Percentiles rank a stretch among this genome's conserved stretches.
These are phyloP conservation scores for Zaprionus ghesquierei DNA, from an alignment of 1,140 invertebrate genomes.

Conservation along the genomic window DNA sequence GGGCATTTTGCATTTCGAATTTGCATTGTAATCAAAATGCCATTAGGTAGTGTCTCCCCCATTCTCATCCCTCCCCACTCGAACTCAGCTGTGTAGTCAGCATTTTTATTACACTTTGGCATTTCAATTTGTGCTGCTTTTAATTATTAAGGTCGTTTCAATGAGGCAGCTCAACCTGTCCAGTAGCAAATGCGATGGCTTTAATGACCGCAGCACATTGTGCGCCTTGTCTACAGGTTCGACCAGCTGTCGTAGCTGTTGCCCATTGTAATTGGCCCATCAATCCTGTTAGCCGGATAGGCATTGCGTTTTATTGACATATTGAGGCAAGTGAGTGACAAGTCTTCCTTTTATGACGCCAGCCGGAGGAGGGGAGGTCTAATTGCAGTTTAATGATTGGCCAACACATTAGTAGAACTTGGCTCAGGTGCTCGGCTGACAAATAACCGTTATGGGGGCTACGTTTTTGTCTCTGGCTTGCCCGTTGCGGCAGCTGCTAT, in stretches of 20 bases:
- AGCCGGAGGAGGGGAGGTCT: neutral
- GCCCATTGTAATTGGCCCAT: constrained; percentile 39
- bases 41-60: constrained; percentile 48
- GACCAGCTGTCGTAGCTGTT: neutral
- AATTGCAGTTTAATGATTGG: constrained; percentile 50
- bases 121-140: constrained; percentile 27
- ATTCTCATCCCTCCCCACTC: neutral
- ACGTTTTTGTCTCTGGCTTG: neutral
- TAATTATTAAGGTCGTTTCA: constrained; percentile 25
- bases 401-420: constrained; percentile 1
- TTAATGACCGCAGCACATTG: constrained; percentile 14
- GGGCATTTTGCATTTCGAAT: constrained; percentile 26
- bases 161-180: constrained; percentile 17
- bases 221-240: neutral
- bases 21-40: constrained; percentile 67
- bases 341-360: constrained; percentile 3
- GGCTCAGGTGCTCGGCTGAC: neutral
- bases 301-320: constrained; percentile 43
- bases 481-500: too few relatives aligned
- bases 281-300: constrained; percentile 16
- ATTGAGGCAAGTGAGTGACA: constrained; percentile 43
- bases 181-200: neutral
- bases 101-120: constrained; percentile 12
- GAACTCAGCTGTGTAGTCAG: neutral
- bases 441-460: constrained; percentile 12